Percentiles rank a stretch among this genome's conserved stretches.
Conservation (phyloP, 2,113 vertebrate species). For the Suncus etruscus region DNA sequence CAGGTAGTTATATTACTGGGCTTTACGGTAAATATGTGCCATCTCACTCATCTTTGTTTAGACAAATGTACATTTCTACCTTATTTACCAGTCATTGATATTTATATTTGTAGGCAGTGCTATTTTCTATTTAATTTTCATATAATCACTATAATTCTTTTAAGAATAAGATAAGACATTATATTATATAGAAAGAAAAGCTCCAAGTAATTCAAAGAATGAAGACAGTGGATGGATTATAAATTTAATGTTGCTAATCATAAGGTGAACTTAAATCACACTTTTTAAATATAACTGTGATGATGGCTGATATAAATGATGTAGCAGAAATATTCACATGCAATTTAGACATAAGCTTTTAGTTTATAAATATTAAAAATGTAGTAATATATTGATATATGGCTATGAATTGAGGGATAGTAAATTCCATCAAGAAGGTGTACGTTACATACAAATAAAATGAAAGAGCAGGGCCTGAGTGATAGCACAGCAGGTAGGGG, state of each 20-base stretch:
- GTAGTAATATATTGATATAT: slow-evolving; percentile 67
- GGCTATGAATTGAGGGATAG: slow-evolving; percentile 54
- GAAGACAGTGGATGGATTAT: background rate
- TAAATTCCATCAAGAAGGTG: slow-evolving; percentile 11
- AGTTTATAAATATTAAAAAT: slow-evolving; percentile 72
- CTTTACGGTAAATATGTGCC: slow-evolving; percentile 43
- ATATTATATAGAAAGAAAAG: slow-evolving; percentile 9
- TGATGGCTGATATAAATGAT: slow-evolving; percentile 41
- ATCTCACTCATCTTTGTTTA: slow-evolving; percentile 57
- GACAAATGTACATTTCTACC: slow-evolving; percentile 46
- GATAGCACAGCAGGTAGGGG: too few relatives aligned
- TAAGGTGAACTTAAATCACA: slow-evolving; percentile 43
- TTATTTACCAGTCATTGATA: slow-evolving; percentile 58
- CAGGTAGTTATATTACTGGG: slow-evolving; percentile 10
- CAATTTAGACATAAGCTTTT: slow-evolving; percentile 53
- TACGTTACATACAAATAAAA: slow-evolving; percentile 51
- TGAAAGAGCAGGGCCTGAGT: too few relatives aligned
- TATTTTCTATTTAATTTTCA: slow-evolving; percentile 58
- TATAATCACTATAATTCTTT: background rate
- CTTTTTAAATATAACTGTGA: slow-evolving; percentile 62
- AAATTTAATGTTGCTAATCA: background rate
- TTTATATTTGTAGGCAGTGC: slow-evolving; percentile 60
- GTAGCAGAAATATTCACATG: slow-evolving; percentile 50
- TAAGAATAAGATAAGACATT: slow-evolving; percentile 56
- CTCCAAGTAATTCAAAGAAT: slow-evolving; percentile 36